phyloP scores from a whole-genome alignment of 1,140 invertebrate genomes.

The Parapsyche elsis region DNA sequence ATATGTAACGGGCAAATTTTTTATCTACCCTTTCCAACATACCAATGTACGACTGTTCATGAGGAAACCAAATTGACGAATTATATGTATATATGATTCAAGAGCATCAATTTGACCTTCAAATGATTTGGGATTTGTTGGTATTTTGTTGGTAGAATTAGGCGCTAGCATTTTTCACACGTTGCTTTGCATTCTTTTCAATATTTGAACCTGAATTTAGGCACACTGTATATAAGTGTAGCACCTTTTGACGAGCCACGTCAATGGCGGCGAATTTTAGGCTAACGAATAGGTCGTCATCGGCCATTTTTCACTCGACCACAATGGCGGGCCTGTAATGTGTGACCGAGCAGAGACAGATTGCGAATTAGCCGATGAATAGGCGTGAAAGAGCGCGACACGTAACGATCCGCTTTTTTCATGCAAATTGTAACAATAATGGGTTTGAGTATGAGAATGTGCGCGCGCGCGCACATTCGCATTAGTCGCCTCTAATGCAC shows the following conservation, averaged over 20 bases:
- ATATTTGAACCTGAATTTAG: too few relatives aligned
- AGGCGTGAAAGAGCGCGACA: constrained; percentile 50
- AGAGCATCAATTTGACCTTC: too few relatives aligned
- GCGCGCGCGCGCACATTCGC: background rate
- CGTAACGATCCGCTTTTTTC: constrained; percentile 50
- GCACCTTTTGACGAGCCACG: background rate
- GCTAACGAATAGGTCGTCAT: background rate
- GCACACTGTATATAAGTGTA: too few relatives aligned
- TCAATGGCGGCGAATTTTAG: constrained; percentile 29
- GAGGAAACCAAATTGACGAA: too few relatives aligned
- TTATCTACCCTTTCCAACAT: too few relatives aligned
- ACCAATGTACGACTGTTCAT: too few relatives aligned
- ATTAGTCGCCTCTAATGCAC: constrained; percentile 53
- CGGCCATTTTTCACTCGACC: constrained; percentile 47
- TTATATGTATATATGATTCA: too few relatives aligned
- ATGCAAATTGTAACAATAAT: constrained; percentile 50
- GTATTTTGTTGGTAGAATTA: too few relatives aligned
- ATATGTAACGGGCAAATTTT: too few relatives aligned
- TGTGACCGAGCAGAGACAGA: constrained; percentile 56
- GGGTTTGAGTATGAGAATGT: constrained; percentile 34
- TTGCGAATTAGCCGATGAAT: constrained; percentile 53
- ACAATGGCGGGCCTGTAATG: constrained; percentile 51
- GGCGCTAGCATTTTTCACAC: too few relatives aligned
- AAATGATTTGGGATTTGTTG: too few relatives aligned
- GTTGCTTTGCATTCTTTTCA: too few relatives aligned